phyloP scores from a whole-genome alignment of 2,888 invertebrate species.

The Dynastes hyllus region DNA sequence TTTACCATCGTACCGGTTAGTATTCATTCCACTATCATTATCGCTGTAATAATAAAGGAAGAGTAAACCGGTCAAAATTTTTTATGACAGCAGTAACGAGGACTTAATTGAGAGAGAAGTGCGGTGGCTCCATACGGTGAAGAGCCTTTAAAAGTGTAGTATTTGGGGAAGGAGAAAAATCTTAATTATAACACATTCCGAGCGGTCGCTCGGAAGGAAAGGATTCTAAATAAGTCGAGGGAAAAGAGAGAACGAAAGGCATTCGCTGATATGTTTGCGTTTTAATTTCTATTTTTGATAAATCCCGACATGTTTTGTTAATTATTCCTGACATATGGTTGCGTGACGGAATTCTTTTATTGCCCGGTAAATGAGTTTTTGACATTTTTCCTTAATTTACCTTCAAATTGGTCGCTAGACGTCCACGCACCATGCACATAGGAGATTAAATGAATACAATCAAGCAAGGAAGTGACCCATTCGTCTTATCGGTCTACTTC shows the following conservation, averaged over 20 bases:
- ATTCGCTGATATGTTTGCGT: slow-evolving; percentile 43
- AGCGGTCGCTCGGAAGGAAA: slow-evolving; percentile 35
- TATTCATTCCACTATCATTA: neutral
- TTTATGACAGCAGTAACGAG: slow-evolving; percentile 31
- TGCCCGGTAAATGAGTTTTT: slow-evolving; percentile 22
- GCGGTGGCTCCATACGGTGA: neutral
- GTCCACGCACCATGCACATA: neutral
- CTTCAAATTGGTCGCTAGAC: slow-evolving; percentile 12
- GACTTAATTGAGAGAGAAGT: slow-evolving; percentile 32
- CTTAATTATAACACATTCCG: slow-evolving; percentile 47
- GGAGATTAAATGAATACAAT: too few species aligned
- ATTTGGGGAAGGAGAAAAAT: slow-evolving; percentile 38
- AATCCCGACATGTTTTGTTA: slow-evolving; percentile 32
- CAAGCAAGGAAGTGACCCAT: too few species aligned
- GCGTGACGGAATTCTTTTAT: slow-evolving; percentile 44
- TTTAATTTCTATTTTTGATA: slow-evolving; percentile 46
- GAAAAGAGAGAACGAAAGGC: slow-evolving; percentile 2
- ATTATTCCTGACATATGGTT: slow-evolving; percentile 34
- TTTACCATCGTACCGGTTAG: slow-evolving; percentile 18
- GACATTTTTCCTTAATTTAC: slow-evolving; percentile 37
- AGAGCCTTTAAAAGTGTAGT: slow-evolving; percentile 19
- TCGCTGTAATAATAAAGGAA: slow-evolving; percentile 14
- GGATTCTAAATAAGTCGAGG: slow-evolving; percentile 27
- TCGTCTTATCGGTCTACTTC: too few species aligned
- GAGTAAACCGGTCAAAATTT: slow-evolving; percentile 3